Base-by-base conservation (phyloP, 2,797 vertebrate species). In the Poecilia gillii region DNA sequence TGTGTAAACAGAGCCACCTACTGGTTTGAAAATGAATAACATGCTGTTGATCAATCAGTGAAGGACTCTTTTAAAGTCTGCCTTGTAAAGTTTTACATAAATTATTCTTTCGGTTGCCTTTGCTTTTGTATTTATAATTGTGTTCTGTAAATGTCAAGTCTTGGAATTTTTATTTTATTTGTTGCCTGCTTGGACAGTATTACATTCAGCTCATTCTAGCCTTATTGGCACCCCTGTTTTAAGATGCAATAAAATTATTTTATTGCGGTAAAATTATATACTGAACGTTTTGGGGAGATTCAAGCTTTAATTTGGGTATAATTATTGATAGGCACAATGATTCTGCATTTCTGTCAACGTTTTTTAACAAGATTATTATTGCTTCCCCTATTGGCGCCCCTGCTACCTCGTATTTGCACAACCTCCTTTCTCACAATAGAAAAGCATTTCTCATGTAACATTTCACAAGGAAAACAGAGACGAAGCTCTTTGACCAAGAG, bases 31-130 rank as follows among this genome's bases (percentile, higher is more conserved):
- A 6, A 20, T 74, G 43, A 84, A 64, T n/a, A 51, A 43, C 39
- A 53, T 25, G 41, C 31, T 45, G 33, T 45, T 73, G 28, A 76
- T 57, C n/a, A 36, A 75, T 79, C 64, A 47, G 79, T 90, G 85
- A 87, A 91, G 88, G 86, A 90, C 79, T 90, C 28, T 84, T 87
- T 75, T 75, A 66, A 82, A 74, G 74, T 53, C 4, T 59, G 77
- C 53, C 12, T 31, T 89, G 89, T 90, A 84, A 77, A 53, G 41
- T 43, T 43, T 43, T 43, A n/a, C 66, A 70, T 41, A 25, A 43
- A 43, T 43, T 43, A 43, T 70, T 70, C 23, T 70, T 43, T 84
- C 4, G 23, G 3, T 75, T 45, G 46, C 73, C 8, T 41, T 66
- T 12, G 20, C 80, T 9, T 87, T 79, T 83, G 82, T 89, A 85